Base-by-base conservation (phyloP, 2,888 invertebrate genomes). In the Napeogenes sylphis region DNA sequence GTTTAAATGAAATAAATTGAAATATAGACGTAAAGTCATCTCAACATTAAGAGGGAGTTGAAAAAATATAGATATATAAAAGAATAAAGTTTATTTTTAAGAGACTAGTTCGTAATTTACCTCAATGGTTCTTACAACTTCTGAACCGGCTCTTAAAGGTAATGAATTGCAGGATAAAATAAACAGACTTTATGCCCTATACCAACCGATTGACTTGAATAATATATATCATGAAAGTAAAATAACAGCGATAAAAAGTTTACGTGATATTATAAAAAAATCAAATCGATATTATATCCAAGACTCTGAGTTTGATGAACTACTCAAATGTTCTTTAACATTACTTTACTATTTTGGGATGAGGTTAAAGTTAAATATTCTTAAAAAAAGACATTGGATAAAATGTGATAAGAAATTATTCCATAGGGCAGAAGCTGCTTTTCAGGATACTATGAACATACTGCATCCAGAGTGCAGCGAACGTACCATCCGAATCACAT, bases 261-360 rank as follows among this genome's bases (percentile, higher is more conserved):
- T 82, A 12, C 63, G 73, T 21, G 71, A 56, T 55, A 80, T 85
- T 63, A 66, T 85, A 21, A 73, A 71, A 14, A 63, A 74, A 45
- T 61, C 71, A 0, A 67, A 62, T 10, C 74, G 77, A 38, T 63
- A 55, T 12, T 65, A 38, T 13, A 55, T 84, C 6, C 82, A 81
- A n/a, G 75, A 76, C 3, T 68, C 72, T 0, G 75, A 83, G 45
- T 80, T 77, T 32, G 71, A 79, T n/a, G 75, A 81, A 13, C 53
- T 85, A 0, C 56, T 84, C 0, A 54, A 76, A n/a, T 81, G 82
- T 59, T 71, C 83, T n/a, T 64, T 86, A 30, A 79, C 81, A 0
- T 51, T 80, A 10, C 69, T 85, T 0, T 85, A 83, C 63, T 84
- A 79, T 63, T 85, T 84, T 59, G 85, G 84, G 2, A 85, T 84